Evolutionary conservation across 2,113 vertebrate species (phyloP), one percentile per base, ranked within the genome.

Genomic region (Poeciliopsis retropinna): DNA sequence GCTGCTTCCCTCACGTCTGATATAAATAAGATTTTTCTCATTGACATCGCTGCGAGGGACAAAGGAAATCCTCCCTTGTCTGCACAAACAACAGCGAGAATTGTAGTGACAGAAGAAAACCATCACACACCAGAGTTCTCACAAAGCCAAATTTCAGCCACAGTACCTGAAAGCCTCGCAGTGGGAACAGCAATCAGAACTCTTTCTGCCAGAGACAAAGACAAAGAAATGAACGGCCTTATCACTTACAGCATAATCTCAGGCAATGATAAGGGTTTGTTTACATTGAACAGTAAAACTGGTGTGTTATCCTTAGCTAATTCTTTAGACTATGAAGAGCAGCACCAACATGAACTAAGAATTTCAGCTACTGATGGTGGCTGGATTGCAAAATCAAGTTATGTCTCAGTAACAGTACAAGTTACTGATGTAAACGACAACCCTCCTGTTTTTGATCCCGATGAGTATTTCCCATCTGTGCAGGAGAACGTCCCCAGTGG

Each of bases 401-500:
- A 94, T 47, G 96, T 97, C 72, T 95, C 91, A 0, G 93, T 99
- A 65, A 96, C 92, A 0, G 51, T 99, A 13, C 93, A 94, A 0
- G 95, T 99, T 57, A 86, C 96, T 0, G 98, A 99, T 60, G 95
- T 98, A 54, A 99, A 99, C 31, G 98, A 99, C 88, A 99, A 98
- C 85, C 95, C 97, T 31, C 98, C 98, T 0, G 71, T 94, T 3
- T 99, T 99, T 70, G 90, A 88, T 32, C 95, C 95, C 0, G 95
- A 96, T 9, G 95, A 98, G 29, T 99, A 97, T 39, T 97, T 95
- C 76, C 98, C 98, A 19, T 85, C 91, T 0, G 97, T 99, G 30
- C 89, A 96, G 87, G 98, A 99, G 92, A 99, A 99, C 6, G 97
- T 97, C 12, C 97, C 98, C 5, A 99, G 97, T 78, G 98, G 97